phyloP scores from a whole-genome alignment of 2,113 vertebrate species.

The Gallinago media region DNA sequence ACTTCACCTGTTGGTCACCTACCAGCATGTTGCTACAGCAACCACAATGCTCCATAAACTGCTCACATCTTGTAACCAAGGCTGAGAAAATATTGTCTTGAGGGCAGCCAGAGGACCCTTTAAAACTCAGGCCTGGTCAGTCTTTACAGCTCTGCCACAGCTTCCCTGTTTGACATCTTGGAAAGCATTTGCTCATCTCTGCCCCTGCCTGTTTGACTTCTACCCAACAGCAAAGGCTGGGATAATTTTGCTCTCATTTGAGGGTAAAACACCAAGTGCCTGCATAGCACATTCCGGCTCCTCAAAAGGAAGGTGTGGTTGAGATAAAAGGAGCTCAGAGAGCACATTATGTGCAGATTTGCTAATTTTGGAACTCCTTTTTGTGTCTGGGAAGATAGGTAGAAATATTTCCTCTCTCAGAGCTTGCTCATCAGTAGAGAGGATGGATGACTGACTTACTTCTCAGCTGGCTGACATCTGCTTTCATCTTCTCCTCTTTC shows the following conservation, averaged over 20 bases:
- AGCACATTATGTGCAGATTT: neutral
- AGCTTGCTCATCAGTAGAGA: neutral
- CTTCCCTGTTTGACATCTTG: neutral
- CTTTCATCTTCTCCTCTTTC: conserved; percentile 92
- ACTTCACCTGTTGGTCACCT: neutral
- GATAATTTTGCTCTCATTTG: neutral
- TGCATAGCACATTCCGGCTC: neutral
- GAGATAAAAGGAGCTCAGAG: neutral
- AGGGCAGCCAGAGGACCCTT: neutral
- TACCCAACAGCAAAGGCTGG: neutral
- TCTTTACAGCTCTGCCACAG: neutral
- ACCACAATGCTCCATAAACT: neutral
- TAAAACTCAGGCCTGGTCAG: neutral
- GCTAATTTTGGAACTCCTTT: neutral
- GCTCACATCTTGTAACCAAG: neutral
- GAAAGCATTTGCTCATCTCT: neutral
- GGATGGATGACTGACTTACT: conserved; percentile 79
- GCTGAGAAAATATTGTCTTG: neutral
- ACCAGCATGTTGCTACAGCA: neutral
- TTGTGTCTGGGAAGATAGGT: neutral
- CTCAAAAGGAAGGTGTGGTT: neutral
- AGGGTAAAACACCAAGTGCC: neutral
- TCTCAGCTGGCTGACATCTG: conserved; percentile 91
- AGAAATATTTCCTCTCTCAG: neutral
- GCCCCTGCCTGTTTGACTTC: neutral